Evolutionary conservation across 1,140 invertebrate genomes (phyloP), one percentile per base, ranked within the genome.

Genomic region (Drosophila baimaii): DNA sequence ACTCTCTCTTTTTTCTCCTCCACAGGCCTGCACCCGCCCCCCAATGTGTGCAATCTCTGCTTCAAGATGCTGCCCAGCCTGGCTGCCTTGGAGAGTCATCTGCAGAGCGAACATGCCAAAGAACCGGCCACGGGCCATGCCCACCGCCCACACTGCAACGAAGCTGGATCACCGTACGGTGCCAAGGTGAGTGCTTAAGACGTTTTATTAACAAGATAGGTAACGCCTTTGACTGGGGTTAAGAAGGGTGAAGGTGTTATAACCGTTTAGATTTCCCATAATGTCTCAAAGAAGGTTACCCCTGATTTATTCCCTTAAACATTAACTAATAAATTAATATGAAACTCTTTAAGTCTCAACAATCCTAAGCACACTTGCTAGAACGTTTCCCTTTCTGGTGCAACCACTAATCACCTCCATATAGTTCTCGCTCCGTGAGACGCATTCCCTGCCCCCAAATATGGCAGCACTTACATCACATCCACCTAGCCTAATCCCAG

Each of bases 41-140:
- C 90, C 56, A 77, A 91, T 79, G 99, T 98, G 81, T 99, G 98
- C 94, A 97, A 98, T 94, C 95, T 99, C 92, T 99, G 98, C 94
- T 98, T 97, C 95, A 99, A 99, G 94, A 98, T 98, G 72, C 99
- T 99, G 93, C 98, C 98, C 82, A 99, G 97, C 94, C 95, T 98
- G 93, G 98, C 97, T 64, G 98, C 98, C 61, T 94, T 99, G 89
- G 98, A 99, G 93, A 98, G 98, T 92, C 98, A 99, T 94, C 98
- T 98, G 93, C 95, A 98, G 91, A 91, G 61, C 59, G 90, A 91
- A 79, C 90, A 91, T 90, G 82, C 90, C 84, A 91, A 91, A 91
- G 90, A 91, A 72, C 21, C 65, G 35, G 68, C 73, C 29, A 27
- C 84, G 51, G 69, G 46, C 57, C 56, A 79, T 39, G 52, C 55